phyloP scores from a whole-genome alignment of 2,113 vertebrate genomes.

The Myrmophylax atrothorax region DNA sequence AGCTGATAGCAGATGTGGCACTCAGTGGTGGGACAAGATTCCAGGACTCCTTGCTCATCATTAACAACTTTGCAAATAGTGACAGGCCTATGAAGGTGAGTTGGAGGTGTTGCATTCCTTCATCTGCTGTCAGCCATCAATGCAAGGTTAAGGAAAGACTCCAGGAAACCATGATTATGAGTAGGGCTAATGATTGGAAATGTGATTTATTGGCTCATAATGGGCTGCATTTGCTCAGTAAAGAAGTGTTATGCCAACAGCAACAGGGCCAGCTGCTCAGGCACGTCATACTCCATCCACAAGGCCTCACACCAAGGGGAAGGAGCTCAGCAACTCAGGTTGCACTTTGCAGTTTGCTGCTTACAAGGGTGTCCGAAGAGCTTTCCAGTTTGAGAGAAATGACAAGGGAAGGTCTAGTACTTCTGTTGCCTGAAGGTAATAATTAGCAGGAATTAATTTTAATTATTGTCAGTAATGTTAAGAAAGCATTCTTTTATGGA shows the following conservation, averaged over 20 bases:
- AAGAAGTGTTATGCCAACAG: neutral
- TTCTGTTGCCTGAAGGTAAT: neutral
- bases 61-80: constrained; percentile 99
- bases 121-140: neutral
- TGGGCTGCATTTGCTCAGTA: neutral
- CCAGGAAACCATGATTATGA: neutral
- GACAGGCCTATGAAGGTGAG: constrained; percentile 96
- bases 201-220: neutral
- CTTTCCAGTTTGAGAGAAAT: neutral
- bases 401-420: neutral
- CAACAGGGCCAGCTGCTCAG: neutral
- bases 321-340: neutral
- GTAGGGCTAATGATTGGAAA: neutral
- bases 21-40: constrained; percentile 93
- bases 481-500: neutral
- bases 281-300: neutral
- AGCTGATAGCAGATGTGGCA: constrained; percentile 93
- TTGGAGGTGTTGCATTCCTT: neutral
- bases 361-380: neutral
- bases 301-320: neutral
- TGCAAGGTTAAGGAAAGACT: neutral
- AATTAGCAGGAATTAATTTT: neutral
- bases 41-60: constrained; percentile 96
- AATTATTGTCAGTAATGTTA: neutral
- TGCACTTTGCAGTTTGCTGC: neutral